Evolutionary conservation across 1,140 invertebrate species (phyloP), one percentile per base, ranked within the genome.

Genomic region (Patella vulgata): DNA sequence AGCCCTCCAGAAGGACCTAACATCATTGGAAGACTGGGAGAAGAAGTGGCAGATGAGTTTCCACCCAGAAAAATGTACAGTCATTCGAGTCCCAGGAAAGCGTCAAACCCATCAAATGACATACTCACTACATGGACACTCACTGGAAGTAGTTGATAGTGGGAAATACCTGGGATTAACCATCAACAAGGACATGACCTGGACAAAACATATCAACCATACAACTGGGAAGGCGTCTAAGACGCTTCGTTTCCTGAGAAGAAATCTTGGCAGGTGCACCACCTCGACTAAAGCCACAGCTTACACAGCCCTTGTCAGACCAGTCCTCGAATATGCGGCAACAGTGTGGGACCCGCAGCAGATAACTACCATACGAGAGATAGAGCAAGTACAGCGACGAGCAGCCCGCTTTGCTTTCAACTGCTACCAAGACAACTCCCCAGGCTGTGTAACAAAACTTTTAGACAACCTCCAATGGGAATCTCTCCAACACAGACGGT

Each of bases 11-110:
- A 25, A 42, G 25, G 55, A 59, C 36, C 33, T 64, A 6, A 48
- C 52, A n/a, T 21, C 30, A 4, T 50, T 67, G 5, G 50, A 68
- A 42, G n/a, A 53, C 63, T 68, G 50, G 50, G 54, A 62, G 58
- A 31, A 46, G 6, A 25, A 57, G 1, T 63, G 48, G 60, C n/a
- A 51, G 30, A 63, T 63, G 59, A 28, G 39, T n/a, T 68, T 58
- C 52, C 58, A 59, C 44, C 59, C 65, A 12, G 4, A 30, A 11
- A 68, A 63, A 19, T 56, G 44, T 55, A 52, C 59, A 23, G 44
- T 68, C 11, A 21, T 59, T 2, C 30, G 39, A 1, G 43, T 63
- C 48, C 58, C 54, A 42, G 59, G 46, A 21, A 66, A 66, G 50
- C 54, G 25, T 40, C 47, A 46, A 14, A n/a, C 52, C 4, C 40